Evolutionary conservation across 1,140 invertebrate genomes (phyloP).

Genomic region (Whitmania pigra): DNA sequence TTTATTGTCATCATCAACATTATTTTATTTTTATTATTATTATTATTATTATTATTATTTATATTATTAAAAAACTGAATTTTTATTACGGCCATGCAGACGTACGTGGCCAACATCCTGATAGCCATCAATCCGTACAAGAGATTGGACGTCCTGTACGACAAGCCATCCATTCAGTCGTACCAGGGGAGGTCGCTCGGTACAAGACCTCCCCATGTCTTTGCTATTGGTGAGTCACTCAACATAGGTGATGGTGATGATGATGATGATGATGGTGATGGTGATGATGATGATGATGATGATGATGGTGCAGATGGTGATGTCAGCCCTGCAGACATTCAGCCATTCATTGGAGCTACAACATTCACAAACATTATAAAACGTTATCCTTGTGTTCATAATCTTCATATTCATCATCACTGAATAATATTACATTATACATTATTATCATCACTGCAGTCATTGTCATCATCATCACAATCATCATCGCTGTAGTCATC

Average conservation of each 20-base stretch:
- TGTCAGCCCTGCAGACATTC: too few species aligned
- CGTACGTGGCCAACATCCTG: constrained; percentile 93
- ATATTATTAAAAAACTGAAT: not conserved
- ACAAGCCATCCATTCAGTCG: constrained; percentile 66
- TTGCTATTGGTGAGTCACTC: constrained; percentile 66
- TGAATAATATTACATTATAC: too few species aligned
- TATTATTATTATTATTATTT: not conserved
- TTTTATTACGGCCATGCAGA: constrained; percentile 49
- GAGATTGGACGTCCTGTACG: constrained; percentile 75
- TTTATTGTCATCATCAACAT: not conserved
- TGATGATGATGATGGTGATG: too few species aligned
- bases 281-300: too few species aligned
- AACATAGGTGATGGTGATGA: too few species aligned
- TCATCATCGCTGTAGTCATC: not conserved
- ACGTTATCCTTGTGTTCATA: not conserved
- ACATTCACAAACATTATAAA: too few species aligned
- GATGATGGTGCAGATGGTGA: too few species aligned
- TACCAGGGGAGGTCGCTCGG: constrained; percentile 90
- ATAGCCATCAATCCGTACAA: constrained; percentile 95
- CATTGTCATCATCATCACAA: not conserved
- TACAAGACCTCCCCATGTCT: constrained; percentile 85
- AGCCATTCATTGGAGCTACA: too few species aligned
- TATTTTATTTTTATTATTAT: not conserved
- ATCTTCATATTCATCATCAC: too few species aligned
- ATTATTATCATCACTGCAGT: not conserved